Base-by-base conservation (phyloP, 2,797 vertebrate species). In the Capromys pilorides region DNA sequence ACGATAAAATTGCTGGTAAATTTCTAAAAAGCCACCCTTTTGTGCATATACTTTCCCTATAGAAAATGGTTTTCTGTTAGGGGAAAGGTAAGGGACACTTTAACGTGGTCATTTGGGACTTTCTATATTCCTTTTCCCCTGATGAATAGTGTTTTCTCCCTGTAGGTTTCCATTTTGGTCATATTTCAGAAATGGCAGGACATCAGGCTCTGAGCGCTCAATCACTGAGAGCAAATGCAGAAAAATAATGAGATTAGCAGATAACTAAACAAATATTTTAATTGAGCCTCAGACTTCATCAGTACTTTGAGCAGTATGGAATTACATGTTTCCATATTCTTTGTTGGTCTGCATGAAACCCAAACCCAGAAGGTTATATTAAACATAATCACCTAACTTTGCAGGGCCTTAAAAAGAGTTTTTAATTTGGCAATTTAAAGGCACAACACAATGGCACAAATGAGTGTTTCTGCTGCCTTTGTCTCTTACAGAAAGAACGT, bases 221-320 rank as follows among this genome's bases (percentile, higher is more conserved):
- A 85, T 90, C 26, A 87, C 62, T 75, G 85, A 84, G 90, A 93
- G 39, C 0, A 13, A 95, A 88, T 75, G 84, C 86, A 77, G 90
- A 96, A 95, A 92, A 96, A 90, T 81, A 96, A 96, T 77, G 89
- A 95, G 97, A 97, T 97, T 92, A 96, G 61, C 82, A 88, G 96
- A 97, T 97, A 97, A 97, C 95, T 90, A 97, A 97, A 97, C 95
- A 96, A 95, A 96, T 95, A 97, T 97, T 97, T 94, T 97, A 94
- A 97, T 93, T 94, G 96, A 96, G 87, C 71, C 71, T 94, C 75
- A 41, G 57, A 82, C 87, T 80, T 22, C 7, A 36, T 75, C 64
- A 93, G 77, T 57, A 51, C 91, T 90, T 71, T 28, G 61, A 57
- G 85, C 86, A 22, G 94, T 86, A 14, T 95, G 94, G 96, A 88